phyloP scores from a whole-genome alignment of 1,140 invertebrate genomes.

The Leptinotarsa defecta region DNA sequence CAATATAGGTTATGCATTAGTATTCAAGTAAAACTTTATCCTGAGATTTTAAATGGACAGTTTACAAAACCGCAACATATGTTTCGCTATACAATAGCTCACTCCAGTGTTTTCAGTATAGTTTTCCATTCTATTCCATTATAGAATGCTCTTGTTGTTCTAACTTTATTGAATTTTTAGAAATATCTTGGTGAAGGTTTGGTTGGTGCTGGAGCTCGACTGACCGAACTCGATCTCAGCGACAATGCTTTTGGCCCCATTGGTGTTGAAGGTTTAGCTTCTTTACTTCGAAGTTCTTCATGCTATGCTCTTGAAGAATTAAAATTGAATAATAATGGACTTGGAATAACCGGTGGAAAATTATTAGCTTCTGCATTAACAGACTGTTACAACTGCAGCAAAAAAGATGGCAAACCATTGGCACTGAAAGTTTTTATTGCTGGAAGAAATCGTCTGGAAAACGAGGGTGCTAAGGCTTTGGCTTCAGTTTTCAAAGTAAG shows the following conservation, averaged over 20 bases:
- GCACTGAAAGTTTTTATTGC: constrained; percentile 85
- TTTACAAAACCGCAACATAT: no score
- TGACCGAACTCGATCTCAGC: constrained; percentile 90
- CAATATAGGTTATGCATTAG: no score
- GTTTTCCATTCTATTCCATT: neutral
- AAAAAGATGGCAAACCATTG: constrained; percentile 66
- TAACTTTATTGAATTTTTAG: constrained; percentile 55
- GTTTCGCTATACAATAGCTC: no score
- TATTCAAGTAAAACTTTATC: no score
- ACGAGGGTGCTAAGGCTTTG: constrained; percentile 85
- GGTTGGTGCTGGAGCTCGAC: constrained; percentile 73
- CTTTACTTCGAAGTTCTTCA: constrained; percentile 79
- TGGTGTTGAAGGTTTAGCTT: constrained; percentile 87
- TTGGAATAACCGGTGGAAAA: constrained; percentile 89
- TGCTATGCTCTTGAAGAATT: constrained; percentile 85
- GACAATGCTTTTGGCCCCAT: constrained; percentile 99
- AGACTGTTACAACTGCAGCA: constrained; percentile 72
- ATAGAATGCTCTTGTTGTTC: neutral
- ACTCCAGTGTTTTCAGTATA: neutral
- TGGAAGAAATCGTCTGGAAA: constrained; percentile 93
- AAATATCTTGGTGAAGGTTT: constrained; percentile 81
- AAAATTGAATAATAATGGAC: constrained; percentile 91
- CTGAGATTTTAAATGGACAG: no score
- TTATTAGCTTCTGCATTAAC: constrained; percentile 80
- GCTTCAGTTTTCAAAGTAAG: constrained; percentile 79